Evolutionary conservation across 1,140 invertebrate species (phyloP).

Genomic region (Drosophila nigromelanica): DNA sequence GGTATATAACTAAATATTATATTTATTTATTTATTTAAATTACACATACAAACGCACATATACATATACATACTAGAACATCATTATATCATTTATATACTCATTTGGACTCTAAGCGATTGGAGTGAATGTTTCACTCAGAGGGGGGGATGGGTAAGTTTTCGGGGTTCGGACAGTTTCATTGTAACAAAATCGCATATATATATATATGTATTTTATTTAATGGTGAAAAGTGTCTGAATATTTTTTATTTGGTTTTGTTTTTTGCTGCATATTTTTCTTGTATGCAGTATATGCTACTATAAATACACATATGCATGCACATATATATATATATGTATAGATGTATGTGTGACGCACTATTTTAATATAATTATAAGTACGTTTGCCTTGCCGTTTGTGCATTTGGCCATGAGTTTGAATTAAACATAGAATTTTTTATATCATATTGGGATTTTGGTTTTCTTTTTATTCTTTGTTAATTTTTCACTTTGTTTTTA

Average conservation of each 20-base stretch:
- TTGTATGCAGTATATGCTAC: not conserved
- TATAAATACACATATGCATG: not conserved
- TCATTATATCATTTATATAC: constrained; percentile 58
- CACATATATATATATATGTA: constrained; percentile 17
- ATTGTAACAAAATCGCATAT: constrained; percentile 13
- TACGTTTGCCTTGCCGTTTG: constrained; percentile 35
- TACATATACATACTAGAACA: constrained; percentile 57
- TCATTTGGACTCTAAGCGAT: constrained; percentile 54
- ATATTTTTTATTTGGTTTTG: constrained; percentile 12
- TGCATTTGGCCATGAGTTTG: constrained; percentile 56
- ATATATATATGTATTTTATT: constrained; percentile 13
- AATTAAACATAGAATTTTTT: constrained; percentile 64
- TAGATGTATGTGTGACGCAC: constrained; percentile 12
- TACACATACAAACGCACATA: constrained; percentile 64
- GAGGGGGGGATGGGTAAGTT: constrained; percentile 25
- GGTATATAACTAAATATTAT: constrained; percentile 52
- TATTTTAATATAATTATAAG: constrained; percentile 41
- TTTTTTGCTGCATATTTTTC: constrained; percentile 9
- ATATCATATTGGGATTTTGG: constrained; percentile 31
- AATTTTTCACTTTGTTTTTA: constrained; percentile 19
- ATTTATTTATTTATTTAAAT: constrained; percentile 41
- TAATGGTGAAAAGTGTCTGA: constrained; percentile 20
- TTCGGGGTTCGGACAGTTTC: not conserved
- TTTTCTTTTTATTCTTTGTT: constrained; percentile 28
- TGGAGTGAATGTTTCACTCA: no score